Evolutionary conservation across 1,140 invertebrate genomes (phyloP), one percentile per base, ranked within the genome.

Genomic region (Hylaeus volcanicus): DNA sequence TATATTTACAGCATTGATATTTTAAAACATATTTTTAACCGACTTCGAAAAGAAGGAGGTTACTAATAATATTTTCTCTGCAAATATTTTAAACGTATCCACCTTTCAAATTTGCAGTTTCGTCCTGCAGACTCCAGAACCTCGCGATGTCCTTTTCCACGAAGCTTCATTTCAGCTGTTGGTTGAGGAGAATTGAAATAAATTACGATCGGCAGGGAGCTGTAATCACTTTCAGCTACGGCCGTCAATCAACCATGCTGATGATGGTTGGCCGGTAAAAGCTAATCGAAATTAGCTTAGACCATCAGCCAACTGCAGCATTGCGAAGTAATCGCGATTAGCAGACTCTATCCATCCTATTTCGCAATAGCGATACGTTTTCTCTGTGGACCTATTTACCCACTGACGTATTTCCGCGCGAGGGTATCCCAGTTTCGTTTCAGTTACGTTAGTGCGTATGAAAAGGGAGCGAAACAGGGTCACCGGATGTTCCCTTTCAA

Each of bases 401-500:
- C 55, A 43, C 26, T 71, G 66, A 71, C 66, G 66, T 71, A 60
- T 53, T 70, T 60, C 65, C 45, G 68, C 5, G 66, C 15, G 15
- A 45, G 45, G 26, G 48, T 43, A 78, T 78, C 26, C 39, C 48
- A 72, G 45, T 77, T 77, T 63, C 68, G 68, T 43, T 71, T 53
- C 56, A 53, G 8, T 26, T 68, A 71, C n/a, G 68, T 39, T 12
- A 12, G 9, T 43, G 39, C 58, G 75, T 70, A 71, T 63, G 68
- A 78, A 78, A 78, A 55, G 68, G 14, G 11, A 0, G 9, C 26
- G 68, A 60, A 78, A 71, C 58, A 71, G 68, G 75, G 75, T 71
- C 75, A 78, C 68, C 58, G 68, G 58, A 78, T 53, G 45, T 78
- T 72, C 48, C 68, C 58, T 78, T 78, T 78, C 68, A 78, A 6